These are phyloP conservation scores for Micrasema longulum DNA, from an alignment of 1,140 invertebrate genomes.

Conservation along the genomic window DNA sequence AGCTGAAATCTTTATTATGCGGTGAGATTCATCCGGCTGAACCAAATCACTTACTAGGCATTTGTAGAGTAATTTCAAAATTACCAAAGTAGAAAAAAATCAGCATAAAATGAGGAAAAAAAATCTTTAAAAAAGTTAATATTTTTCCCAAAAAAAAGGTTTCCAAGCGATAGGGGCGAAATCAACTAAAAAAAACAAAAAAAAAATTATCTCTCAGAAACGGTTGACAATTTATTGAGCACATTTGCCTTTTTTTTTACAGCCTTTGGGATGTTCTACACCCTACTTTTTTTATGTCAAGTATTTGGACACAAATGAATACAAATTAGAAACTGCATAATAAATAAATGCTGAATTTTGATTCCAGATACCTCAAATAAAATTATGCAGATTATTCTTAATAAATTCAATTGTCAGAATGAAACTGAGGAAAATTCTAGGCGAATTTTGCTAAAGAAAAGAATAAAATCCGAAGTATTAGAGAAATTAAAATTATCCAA, in stretches of 20 bases:
- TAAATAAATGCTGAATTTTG: neutral
- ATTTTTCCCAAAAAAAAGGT: too few relatives aligned
- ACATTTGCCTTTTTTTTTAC: neutral
- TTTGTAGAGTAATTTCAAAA: neutral
- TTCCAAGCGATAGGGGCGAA: neutral
- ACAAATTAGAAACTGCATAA: neutral
- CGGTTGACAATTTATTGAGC: neutral
- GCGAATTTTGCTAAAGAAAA: slow-evolving; percentile 23
- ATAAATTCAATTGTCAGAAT: slow-evolving; percentile 1
- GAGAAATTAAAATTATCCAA: slow-evolving; percentile 30
- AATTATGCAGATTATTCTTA: slow-evolving; percentile 11
- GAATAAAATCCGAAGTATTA: slow-evolving; percentile 22
- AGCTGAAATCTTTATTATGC: too few relatives aligned
- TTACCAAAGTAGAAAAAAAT: too few relatives aligned
- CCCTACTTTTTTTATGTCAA: neutral
- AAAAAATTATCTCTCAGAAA: neutral
- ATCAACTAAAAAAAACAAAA: too few relatives aligned
- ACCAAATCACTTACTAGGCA: neutral
- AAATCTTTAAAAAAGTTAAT: too few relatives aligned
- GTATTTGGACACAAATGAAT: neutral
- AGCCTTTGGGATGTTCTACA: neutral
- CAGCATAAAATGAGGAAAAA: too few relatives aligned
- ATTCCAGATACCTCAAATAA: slow-evolving; percentile 8
- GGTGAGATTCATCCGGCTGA: too few relatives aligned
- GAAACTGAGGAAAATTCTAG: neutral